A percentile compares a stretch with the other conserved stretches of the same genome.
Evolutionary conservation across 2,113 vertebrate genomes (phyloP).

Genomic region (Rhea americana): DNA sequence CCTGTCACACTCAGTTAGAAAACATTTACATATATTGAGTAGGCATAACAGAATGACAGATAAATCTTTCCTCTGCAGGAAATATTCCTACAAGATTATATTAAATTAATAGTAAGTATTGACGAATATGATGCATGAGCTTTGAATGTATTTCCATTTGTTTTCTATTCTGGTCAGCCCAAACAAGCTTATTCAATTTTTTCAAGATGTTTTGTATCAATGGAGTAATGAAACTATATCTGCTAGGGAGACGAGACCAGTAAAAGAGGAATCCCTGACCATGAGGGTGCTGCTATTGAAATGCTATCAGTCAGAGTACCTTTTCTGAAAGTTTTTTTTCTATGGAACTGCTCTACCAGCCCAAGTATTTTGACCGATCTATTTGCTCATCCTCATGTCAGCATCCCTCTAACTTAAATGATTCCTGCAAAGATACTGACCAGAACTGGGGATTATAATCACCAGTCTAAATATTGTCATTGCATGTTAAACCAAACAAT

Average conservation of each 20-base stretch:
- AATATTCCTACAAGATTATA: background rate
- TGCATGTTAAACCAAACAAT: background rate
- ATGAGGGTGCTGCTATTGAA: background rate
- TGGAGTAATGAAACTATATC: background rate
- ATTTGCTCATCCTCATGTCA: fast-evolving
- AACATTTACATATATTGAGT: background rate
- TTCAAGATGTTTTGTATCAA: background rate
- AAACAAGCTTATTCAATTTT: background rate
- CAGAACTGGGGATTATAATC: background rate
- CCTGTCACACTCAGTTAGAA: background rate
- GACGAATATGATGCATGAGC: background rate
- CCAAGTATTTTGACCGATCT: fast-evolving
- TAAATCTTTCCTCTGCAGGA: background rate
- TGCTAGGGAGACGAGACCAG: background rate
- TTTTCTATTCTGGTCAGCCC: background rate
- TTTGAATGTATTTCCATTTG: background rate
- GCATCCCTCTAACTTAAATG: background rate
- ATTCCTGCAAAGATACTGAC: background rate
- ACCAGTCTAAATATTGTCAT: background rate
- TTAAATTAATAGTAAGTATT: background rate
- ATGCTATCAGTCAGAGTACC: fast-evolving
- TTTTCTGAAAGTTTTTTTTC: background rate
- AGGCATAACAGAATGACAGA: fast-evolving
- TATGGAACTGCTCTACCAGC: background rate
- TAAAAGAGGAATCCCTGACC: background rate